Evolutionary conservation across 2,888 invertebrate species (phyloP).

Genomic region (Hermaeophaga mercurialis): DNA sequence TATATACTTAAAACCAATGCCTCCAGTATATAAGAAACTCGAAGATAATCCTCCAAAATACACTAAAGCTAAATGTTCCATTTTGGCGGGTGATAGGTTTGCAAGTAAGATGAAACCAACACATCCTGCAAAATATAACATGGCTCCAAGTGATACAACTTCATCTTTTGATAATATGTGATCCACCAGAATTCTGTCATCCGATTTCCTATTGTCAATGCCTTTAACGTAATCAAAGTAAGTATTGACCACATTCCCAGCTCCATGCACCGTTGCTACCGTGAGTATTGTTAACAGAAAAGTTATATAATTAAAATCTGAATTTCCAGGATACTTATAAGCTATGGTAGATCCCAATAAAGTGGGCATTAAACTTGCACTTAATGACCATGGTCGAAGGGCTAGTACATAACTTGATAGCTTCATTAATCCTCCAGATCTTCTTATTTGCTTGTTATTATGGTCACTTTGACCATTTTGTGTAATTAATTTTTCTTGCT

Average conservation of each 20-base stretch:
- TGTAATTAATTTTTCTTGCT: conserved; percentile 1
- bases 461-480: conserved; percentile 11
- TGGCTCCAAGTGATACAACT: conserved; percentile 81
- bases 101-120: conserved; percentile 54
- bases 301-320: conserved; percentile 78
- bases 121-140: conserved; percentile 87
- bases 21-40: conserved; percentile 95
- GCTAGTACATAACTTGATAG: conserved; percentile 87
- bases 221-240: conserved; percentile 95
- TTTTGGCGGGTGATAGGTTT: conserved; percentile 81
- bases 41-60: conserved; percentile 95
- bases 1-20: conserved; percentile 93
- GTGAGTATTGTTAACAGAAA: conserved; percentile 84
- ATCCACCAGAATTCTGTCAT: conserved; percentile 94
- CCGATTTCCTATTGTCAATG: conserved; percentile 90
- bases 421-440: conserved; percentile 72
- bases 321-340: conserved; percentile 77
- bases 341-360: conserved; percentile 88
- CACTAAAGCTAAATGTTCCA: conserved; percentile 93
- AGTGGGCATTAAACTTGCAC: conserved; percentile 90
- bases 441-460: conserved; percentile 1
- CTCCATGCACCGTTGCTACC: conserved; percentile 90
- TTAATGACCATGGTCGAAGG: conserved; percentile 91
- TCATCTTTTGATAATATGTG: conserved; percentile 81
- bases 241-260: conserved; percentile 95